Percentiles rank a stretch among this genome's conserved stretches.
Conservation (phyloP, 2,113 vertebrate genomes). For the Pseudois nayaur region DNA sequence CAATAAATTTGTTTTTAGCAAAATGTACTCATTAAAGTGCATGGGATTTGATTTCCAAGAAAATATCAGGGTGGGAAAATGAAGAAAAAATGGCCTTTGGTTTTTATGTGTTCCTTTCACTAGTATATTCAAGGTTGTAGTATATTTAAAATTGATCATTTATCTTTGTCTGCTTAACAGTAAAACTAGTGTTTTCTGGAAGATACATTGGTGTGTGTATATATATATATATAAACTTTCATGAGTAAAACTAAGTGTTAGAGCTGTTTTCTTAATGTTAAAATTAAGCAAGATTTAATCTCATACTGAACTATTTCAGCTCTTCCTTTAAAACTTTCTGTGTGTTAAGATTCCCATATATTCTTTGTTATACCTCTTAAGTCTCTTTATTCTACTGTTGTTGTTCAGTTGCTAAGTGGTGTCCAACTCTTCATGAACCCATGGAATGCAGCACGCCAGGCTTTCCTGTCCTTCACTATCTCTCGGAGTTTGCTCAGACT, state of each 20-base stretch:
- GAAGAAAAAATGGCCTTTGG: not conserved
- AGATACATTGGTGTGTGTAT: not conserved
- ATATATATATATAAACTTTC: not conserved
- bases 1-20: slow-evolving; percentile 23
- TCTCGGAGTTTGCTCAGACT: not conserved
- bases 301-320: not conserved
- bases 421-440: not conserved
- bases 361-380: not conserved
- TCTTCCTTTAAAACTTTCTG: slow-evolving; percentile 11
- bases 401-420: not conserved
- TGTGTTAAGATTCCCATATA: not conserved
- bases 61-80: not conserved
- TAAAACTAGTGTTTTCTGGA: slow-evolving; percentile 21
- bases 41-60: slow-evolving; percentile 38
- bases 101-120: slow-evolving; percentile 28
- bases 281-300: not conserved
- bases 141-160: not conserved
- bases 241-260: slow-evolving; percentile 12
- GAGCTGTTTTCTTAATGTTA: not conserved
- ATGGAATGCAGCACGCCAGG: not conserved
- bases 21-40: not conserved
- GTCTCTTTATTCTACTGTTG: not conserved
- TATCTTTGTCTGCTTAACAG: not conserved
- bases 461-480: not conserved
- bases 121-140: not conserved